A percentile compares a stretch with the other conserved stretches of the same genome.
Conservation (phyloP, 1,140 invertebrate genomes). For the Drosophila murphyi region DNA sequence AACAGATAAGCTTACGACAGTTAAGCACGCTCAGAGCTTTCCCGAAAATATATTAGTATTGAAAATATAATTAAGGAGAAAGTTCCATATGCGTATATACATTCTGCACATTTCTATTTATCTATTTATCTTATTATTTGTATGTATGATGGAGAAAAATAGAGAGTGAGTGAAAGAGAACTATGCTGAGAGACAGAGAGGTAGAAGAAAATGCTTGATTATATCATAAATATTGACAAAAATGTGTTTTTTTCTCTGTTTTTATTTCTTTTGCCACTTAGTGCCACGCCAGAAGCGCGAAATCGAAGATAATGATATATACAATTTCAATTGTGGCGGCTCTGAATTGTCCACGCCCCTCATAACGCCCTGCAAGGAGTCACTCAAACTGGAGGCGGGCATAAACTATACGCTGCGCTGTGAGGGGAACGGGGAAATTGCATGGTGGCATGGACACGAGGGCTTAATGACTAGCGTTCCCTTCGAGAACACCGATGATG, state of each 20-base stretch:
- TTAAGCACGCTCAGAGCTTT: too few species aligned
- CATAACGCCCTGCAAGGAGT: constrained; percentile 84
- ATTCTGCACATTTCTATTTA: too few species aligned
- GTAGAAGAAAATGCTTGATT: too few species aligned
- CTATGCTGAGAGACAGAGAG: too few species aligned
- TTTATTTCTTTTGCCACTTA: not conserved
- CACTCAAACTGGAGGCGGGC: constrained; percentile 84
- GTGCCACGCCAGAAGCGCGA: constrained; percentile 45
- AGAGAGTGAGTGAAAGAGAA: too few species aligned
- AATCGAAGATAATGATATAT: constrained; percentile 18
- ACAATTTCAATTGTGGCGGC: constrained; percentile 53
- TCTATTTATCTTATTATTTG: too few species aligned
- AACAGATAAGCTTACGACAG: too few species aligned
- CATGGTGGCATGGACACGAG: constrained; percentile 84
- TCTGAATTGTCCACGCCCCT: constrained; percentile 77
- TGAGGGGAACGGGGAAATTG: constrained; percentile 84
- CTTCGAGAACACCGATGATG: constrained; percentile 64
- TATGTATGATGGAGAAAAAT: too few species aligned
- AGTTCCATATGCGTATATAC: too few species aligned
- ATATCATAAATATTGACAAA: too few species aligned
- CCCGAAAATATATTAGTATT: too few species aligned
- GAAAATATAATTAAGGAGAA: too few species aligned
- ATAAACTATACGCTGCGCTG: constrained; percentile 85
- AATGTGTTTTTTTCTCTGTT: not conserved
- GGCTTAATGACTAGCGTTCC: not conserved